Evolutionary conservation across 1,140 invertebrate genomes (phyloP), one percentile per base, ranked within the genome.

Genomic region (Polypedilum pembai): DNA sequence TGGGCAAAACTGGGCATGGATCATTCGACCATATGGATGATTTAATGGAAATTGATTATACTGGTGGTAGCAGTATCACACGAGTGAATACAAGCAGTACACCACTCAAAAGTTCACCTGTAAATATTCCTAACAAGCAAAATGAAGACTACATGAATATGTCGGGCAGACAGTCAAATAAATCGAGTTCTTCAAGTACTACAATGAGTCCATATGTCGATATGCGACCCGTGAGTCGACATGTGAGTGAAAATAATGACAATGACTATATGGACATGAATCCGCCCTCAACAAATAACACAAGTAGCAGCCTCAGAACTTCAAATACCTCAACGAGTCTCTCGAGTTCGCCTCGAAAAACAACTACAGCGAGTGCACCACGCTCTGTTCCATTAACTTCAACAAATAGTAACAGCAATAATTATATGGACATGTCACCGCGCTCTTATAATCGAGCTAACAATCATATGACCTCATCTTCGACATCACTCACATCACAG

Each of bases 11-110:
- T 56, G 45, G 85, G 66, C 87, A 87, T 76, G 86, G 86, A 76
- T 89, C 87, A n/a, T 83, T 85, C 17, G 88, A 89, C 75, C 86
- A 87, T 0, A 89, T 90, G 83, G 89, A 89, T 74, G 90, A 93
- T 82, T 84, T 92, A 66, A 92, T 93, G 90, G 91, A 92, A 81
- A 85, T 93, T 74, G 91, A 93, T 80, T 93, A 92, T 78, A 69
- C n/a, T 69, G 20, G 65, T 69, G n/a, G 18, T 69, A 21, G 17
- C 17, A 69, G 20, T 1, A 8, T 18, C n/a, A 20, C 65, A 20
- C 45, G 45, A n/a, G 45, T 56, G 4, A 56, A 15, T 56, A 56
- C 45, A 12, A 56, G 45, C 15, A 56, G 45, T 56, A 56, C 45
- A 56, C 45, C 45, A 56, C 12, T 56, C 4, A 69, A 69, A 69